A percentile compares a stretch with the other conserved stretches of the same genome.
Conservation (phyloP, 2,888 invertebrate species). For the Nezara viridula region DNA sequence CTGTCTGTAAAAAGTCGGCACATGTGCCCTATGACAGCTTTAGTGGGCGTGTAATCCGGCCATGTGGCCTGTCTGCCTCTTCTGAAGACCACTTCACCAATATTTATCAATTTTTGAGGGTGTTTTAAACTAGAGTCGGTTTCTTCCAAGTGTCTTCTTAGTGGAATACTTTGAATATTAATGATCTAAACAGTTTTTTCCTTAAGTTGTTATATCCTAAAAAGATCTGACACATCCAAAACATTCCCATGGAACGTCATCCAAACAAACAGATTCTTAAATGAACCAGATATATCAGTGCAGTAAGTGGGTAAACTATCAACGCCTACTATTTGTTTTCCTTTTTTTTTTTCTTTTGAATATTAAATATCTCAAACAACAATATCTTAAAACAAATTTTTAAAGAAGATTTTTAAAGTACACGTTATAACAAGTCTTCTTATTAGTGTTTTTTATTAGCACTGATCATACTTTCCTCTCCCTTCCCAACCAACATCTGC, state of each 20-base stretch:
- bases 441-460: too few relatives aligned
- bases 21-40: constrained; percentile 42
- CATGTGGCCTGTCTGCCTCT: constrained; percentile 4
- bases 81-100: background rate
- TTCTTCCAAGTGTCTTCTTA: background rate
- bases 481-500: too few relatives aligned
- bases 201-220: background rate
- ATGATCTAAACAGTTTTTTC: background rate
- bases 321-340: too few relatives aligned
- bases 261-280: background rate
- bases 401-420: too few relatives aligned
- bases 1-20: background rate
- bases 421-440: too few relatives aligned
- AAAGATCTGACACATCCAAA: background rate
- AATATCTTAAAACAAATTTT: too few relatives aligned
- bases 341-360: too few relatives aligned
- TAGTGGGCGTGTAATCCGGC: constrained; percentile 54
- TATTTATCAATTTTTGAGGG: constrained; percentile 28
- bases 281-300: background rate
- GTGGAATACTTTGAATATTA: background rate
- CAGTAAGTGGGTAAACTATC: too few relatives aligned
- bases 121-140: background rate
- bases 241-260: background rate
- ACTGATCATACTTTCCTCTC: too few relatives aligned
- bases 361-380: too few relatives aligned